phyloP scores from a whole-genome alignment of 2,797 vertebrate genomes.

The Galaxias olidus region DNA sequence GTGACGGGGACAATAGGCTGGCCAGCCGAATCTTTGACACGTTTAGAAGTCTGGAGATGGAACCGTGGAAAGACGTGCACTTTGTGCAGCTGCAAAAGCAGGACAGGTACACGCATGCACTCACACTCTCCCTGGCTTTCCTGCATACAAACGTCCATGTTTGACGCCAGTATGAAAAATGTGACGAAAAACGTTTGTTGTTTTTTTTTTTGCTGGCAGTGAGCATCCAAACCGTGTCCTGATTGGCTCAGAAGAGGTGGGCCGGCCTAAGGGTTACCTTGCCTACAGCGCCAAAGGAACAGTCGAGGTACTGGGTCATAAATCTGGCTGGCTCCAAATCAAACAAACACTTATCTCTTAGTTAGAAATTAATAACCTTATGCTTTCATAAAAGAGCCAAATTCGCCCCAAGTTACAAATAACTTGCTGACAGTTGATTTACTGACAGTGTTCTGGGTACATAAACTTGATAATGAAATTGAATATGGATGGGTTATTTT shows the following conservation, averaged over 20 bases:
- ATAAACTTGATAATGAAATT: no score
- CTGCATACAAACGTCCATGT: no score
- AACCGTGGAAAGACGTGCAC: constrained; percentile 83
- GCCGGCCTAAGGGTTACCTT: constrained; percentile 71
- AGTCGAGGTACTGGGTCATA: constrained; percentile 70
- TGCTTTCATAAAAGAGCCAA: no score
- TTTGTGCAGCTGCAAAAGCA: constrained; percentile 81
- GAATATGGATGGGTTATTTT: not conserved
- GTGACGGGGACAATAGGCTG: constrained; percentile 60
- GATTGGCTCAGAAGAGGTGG: constrained; percentile 47
- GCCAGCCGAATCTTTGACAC: constrained; percentile 59
- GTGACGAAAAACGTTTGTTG: no score
- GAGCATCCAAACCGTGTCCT: constrained; percentile 53
- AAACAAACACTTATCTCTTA: no score
- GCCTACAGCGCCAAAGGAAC: constrained; percentile 79
- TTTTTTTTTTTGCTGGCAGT: constrained; percentile 44
- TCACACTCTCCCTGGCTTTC: not conserved
- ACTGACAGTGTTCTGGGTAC: no score
- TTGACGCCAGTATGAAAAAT: no score
- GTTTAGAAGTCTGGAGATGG: constrained; percentile 68
- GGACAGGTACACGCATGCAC: constrained; percentile 54
- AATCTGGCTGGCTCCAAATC: no score
- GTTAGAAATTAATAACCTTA: no score
- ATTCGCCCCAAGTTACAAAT: no score
- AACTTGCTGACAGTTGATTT: no score